These are phyloP conservation scores for Acholoe squamosa DNA, from an alignment of 2,888 invertebrate species.

Conservation along the genomic window DNA sequence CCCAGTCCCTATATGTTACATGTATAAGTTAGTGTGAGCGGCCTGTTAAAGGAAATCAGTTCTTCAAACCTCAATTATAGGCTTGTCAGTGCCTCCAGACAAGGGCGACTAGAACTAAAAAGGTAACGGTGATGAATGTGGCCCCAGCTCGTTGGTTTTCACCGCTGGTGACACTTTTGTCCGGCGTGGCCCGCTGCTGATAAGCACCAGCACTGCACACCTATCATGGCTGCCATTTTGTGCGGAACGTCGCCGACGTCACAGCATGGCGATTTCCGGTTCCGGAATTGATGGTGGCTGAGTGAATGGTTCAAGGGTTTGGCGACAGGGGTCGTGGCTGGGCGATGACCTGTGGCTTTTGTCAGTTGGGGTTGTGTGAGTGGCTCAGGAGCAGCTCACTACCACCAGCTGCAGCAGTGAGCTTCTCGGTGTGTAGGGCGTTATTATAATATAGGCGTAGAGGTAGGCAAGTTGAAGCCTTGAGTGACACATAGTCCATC, in stretches of 20 bases:
- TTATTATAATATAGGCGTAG: no score
- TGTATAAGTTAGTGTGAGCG: no score
- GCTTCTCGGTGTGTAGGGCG: no score
- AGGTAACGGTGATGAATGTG: neutral
- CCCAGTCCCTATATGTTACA: no score
- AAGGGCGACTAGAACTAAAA: neutral
- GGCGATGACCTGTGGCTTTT: neutral
- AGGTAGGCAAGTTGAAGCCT: neutral
- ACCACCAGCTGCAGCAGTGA: no score
- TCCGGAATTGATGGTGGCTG: slow-evolving; percentile 12
- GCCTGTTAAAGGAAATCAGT: neutral
- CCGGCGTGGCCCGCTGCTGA: neutral
- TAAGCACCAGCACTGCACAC: neutral
- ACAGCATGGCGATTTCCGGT: slow-evolving; percentile 7
- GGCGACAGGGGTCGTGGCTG: neutral
- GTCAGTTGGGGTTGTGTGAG: neutral
- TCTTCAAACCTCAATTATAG: neutral
- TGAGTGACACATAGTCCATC: neutral
- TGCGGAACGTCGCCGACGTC: neutral
- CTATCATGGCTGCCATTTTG: slow-evolving; percentile 25
- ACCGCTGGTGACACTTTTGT: slow-evolving; percentile 24
- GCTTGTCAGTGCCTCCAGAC: neutral
- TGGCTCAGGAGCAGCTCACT: neutral
- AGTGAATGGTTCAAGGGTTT: neutral
- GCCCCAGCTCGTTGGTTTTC: neutral